Percentiles rank a stretch among this genome's conserved stretches.
These are phyloP conservation scores for Platyrinchus mystaceus DNA, from an alignment of 2,797 vertebrate species.

Conservation along the genomic window DNA sequence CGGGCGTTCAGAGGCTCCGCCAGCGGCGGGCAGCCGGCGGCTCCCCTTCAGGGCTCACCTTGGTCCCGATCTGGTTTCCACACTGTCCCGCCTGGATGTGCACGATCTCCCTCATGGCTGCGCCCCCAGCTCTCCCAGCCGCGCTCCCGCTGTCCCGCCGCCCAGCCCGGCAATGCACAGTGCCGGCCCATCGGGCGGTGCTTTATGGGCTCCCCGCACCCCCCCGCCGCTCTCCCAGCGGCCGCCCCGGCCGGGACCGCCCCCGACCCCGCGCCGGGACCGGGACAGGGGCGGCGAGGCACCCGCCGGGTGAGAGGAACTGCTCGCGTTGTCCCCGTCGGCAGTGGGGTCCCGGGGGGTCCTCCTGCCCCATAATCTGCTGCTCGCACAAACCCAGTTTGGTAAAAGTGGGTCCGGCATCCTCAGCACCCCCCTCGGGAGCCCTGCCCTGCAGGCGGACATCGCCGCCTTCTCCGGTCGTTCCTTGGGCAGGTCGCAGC, in stretches of 20 bases:
- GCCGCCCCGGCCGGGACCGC: neutral
- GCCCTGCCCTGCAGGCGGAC: rapidly evolving
- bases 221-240: neutral
- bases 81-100: slow-evolving; percentile 94
- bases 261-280: neutral
- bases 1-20: neutral
- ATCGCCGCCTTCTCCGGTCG: rapidly evolving
- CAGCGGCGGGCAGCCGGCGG: neutral
- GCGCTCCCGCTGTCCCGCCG: neutral
- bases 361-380: neutral
- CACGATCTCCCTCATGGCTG: slow-evolving; percentile 90
- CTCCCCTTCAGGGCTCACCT: slow-evolving; percentile 72
- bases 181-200: neutral
- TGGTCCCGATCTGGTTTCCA: slow-evolving; percentile 93
- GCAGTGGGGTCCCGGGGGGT: rapidly evolving
- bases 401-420: rapidly evolving
- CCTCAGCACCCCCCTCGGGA: rapidly evolving
- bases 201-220: slow-evolving; percentile 40
- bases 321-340: rapidly evolving
- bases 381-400: rapidly evolving
- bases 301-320: rapidly evolving
- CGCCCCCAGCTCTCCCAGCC: neutral
- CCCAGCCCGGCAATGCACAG: neutral
- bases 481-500: rapidly evolving
- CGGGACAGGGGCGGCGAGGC: rapidly evolving